Conservation (phyloP, 1,140 invertebrate species). For the Nomia melanderi region DNA sequence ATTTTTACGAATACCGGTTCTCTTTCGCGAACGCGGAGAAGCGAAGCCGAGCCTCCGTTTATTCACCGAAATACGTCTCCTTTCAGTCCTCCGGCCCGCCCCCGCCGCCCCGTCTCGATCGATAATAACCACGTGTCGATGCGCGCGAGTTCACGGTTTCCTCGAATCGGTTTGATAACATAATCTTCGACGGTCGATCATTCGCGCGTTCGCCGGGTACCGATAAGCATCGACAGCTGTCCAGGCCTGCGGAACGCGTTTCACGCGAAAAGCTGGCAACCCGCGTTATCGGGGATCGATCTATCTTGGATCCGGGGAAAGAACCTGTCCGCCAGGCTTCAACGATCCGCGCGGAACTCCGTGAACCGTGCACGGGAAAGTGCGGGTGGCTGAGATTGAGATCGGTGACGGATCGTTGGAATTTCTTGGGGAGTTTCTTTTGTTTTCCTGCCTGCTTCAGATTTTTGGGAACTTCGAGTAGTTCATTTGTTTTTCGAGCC, state of each 20-base stretch:
- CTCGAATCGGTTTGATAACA: slow-evolving; percentile 35
- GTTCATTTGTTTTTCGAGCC: no score
- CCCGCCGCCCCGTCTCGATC: neutral
- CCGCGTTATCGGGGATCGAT: slow-evolving; percentile 13
- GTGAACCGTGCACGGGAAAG: neutral
- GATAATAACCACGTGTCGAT: neutral
- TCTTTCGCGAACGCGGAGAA: neutral
- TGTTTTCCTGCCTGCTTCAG: no score
- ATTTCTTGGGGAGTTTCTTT: no score
- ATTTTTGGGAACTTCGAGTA: no score
- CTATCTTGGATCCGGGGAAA: slow-evolving; percentile 13
- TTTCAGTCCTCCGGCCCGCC: neutral
- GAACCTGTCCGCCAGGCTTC: slow-evolving; percentile 22
- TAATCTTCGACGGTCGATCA: slow-evolving; percentile 34
- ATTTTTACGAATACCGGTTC: slow-evolving; percentile 21
- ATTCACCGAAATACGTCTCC: neutral
- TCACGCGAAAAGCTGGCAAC: slow-evolving; percentile 31
- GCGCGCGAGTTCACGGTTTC: neutral
- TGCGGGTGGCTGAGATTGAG: no score
- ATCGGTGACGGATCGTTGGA: no score
- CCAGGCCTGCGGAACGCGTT: slow-evolving; percentile 17
- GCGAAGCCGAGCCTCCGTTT: neutral
- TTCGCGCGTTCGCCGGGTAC: neutral
- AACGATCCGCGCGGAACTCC: slow-evolving; percentile 4
- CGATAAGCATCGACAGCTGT: slow-evolving; percentile 28